Evolutionary conservation across 2,113 vertebrate species (phyloP).

Genomic region (Saccopteryx bilineata): DNA sequence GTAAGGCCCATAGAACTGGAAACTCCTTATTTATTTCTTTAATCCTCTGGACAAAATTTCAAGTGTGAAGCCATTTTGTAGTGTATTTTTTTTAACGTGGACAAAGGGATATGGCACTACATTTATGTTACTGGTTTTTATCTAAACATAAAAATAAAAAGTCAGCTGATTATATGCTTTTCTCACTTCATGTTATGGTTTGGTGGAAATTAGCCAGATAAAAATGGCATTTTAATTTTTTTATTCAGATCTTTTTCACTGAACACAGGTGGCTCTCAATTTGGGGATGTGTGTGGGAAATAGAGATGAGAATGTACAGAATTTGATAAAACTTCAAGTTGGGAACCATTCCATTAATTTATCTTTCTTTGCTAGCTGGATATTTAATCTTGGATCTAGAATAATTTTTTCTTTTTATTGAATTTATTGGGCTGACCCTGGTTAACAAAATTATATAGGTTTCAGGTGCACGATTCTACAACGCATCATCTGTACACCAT

Average conservation of each 20-base stretch:
- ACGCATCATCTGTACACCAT: too few species aligned
- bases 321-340: not conserved
- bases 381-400: not conserved
- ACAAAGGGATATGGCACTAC: not conserved
- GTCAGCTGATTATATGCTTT: not conserved
- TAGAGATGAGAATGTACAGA: not conserved
- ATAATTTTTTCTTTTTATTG: not conserved
- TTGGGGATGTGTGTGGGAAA: not conserved
- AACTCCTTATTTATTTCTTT: not conserved
- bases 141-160: slow-evolving; percentile 42
- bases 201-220: slow-evolving; percentile 1
- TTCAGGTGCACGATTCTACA: too few species aligned
- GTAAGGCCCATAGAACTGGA: slow-evolving; percentile 45
- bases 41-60: slow-evolving; percentile 32
- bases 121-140: not conserved
- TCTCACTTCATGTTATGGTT: not conserved
- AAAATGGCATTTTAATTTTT: not conserved
- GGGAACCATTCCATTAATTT: not conserved
- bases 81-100: slow-evolving; percentile 30
- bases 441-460: too few species aligned
- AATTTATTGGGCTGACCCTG: too few species aligned
- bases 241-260: not conserved
- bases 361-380: not conserved
- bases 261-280: not conserved
- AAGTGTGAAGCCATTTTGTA: slow-evolving; percentile 50